Base-by-base conservation (phyloP, 2,113 vertebrate genomes). In the Mustelus asterias region DNA sequence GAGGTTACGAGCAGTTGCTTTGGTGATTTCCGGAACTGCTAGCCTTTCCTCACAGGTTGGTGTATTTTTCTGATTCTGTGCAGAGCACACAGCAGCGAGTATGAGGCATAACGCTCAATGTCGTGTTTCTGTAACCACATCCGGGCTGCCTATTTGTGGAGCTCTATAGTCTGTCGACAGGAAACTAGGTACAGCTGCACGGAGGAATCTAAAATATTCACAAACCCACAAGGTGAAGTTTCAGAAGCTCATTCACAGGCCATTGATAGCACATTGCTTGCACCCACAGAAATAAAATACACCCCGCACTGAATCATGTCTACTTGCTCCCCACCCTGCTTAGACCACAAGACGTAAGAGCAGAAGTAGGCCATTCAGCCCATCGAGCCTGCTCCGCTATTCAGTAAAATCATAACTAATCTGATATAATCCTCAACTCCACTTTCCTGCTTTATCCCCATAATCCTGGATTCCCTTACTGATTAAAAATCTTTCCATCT, bases 171-270 rank as follows among this genome's bases (percentile, higher is more conserved):
- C 9, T 8, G 18, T 41, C 14, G 63, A 65, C 89, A 93, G 89
- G 89, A 93, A 67, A 33, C 18, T n/a, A 20, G 60, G 89, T 63
- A 65, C 89, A 93, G 89, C 89, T 93, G 60, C 89, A 67, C 2
- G 7, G 60, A 67, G 89, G 16, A 37, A 65, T 65, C 89, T 92
- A 65, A 16, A 22, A 33, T 1, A n/a, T 93, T 60, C 26, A 93
- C 33, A 93, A 93, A 93, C 33, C 33, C 89, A 67, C 89, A 93
- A 93, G 89, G 89, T 41, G 60, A 37, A 93, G 33, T 65, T 63
- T 65, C 63, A 65, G 16, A 37, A 65, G 60, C 60, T 92, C 16
- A 2, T 65, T 65, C 18, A 92, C 14, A 65, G 33, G 9, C 58
- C 33, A 20, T 65, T 33, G n/a, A 16, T 37, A 37, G n/a, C 89